Percentiles rank a stretch among this genome's conserved stretches.
Evolutionary conservation across 2,888 invertebrate species (phyloP).

Genomic region (Lamproptera curius): DNA sequence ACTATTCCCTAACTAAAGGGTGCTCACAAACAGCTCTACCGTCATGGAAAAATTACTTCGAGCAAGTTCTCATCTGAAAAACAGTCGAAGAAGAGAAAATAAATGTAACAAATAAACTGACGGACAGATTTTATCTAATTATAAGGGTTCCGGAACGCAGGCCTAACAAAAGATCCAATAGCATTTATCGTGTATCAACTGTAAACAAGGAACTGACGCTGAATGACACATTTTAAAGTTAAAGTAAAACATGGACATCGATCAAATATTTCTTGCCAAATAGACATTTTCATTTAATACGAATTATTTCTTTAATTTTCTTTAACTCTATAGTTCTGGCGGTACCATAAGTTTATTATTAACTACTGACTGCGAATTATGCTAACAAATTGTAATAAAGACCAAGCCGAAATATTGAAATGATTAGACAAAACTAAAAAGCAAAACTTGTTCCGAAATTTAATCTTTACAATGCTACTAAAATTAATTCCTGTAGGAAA

Average conservation of each 20-base stretch:
- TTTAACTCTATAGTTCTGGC: slow-evolving; percentile 39
- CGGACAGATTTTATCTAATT: slow-evolving; percentile 16
- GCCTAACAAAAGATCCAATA: slow-evolving; percentile 1
- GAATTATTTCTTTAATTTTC: slow-evolving; percentile 47
- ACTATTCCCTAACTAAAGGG: no score
- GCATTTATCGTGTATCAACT: no score
- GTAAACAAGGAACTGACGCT: no score
- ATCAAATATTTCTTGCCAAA: slow-evolving; percentile 38
- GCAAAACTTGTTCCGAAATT: no score
- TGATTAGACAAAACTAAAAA: no score
- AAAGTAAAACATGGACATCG: no score
- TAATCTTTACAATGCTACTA: no score
- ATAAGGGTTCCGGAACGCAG: slow-evolving; percentile 12
- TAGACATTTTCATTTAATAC: slow-evolving; percentile 55
- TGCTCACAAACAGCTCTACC: no score
- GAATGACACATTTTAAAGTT: no score
- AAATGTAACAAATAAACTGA: slow-evolving; percentile 16
- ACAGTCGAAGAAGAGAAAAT: slow-evolving; percentile 2
- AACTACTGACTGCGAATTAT: slow-evolving; percentile 49
- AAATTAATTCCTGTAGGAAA: no score
- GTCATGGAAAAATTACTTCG: slow-evolving; percentile 13
- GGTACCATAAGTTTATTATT: slow-evolving; percentile 63
- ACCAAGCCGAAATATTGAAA: no score
- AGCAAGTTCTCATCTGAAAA: slow-evolving; percentile 9
- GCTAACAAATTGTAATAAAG: slow-evolving; percentile 47